Conservation (phyloP, 2,888 invertebrate genomes). For the Drosophila rellima region DNA sequence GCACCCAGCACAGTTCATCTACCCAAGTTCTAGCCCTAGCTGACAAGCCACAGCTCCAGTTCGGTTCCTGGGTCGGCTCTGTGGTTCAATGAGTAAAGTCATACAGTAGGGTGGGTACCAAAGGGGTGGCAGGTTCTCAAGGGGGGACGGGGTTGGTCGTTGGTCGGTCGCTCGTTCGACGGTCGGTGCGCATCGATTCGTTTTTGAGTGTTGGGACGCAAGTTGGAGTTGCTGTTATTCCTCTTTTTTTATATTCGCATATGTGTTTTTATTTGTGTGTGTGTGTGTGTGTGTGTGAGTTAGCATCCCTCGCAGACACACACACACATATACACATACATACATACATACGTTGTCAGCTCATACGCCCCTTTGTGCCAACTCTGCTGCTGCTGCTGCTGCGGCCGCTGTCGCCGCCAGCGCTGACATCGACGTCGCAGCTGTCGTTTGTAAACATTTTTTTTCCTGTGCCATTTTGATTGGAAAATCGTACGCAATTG, state of each 20-base stretch:
- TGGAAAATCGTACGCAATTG: slow-evolving; percentile 82
- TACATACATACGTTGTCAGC: slow-evolving; percentile 20
- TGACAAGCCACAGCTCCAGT: slow-evolving; percentile 20
- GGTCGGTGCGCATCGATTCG: slow-evolving; percentile 72
- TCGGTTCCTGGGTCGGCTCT: slow-evolving; percentile 23
- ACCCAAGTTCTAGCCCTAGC: slow-evolving; percentile 7
- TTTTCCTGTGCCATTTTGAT: slow-evolving; percentile 74
- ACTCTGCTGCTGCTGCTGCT: slow-evolving; percentile 17
- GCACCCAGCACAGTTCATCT: background rate
- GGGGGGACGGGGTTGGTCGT: slow-evolving; percentile 22
- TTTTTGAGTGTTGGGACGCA: slow-evolving; percentile 59
- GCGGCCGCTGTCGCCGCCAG: slow-evolving; percentile 17
- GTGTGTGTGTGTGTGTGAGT: slow-evolving; percentile 36
- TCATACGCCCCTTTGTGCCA: slow-evolving; percentile 59
- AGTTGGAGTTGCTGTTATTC: slow-evolving; percentile 54
- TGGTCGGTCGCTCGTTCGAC: slow-evolving; percentile 58
- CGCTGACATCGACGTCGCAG: slow-evolving; percentile 41
- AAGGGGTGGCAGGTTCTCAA: background rate
- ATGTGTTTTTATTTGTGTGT: slow-evolving; percentile 37
- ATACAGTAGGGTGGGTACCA: background rate
- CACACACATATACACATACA: slow-evolving; percentile 5
- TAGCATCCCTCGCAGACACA: slow-evolving; percentile 48
- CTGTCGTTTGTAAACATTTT: slow-evolving; percentile 41
- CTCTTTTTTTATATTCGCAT: slow-evolving; percentile 44
- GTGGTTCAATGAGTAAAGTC: slow-evolving; percentile 18